Conservation (phyloP, 2,113 vertebrate species). For the Ictalurus furcatus region DNA sequence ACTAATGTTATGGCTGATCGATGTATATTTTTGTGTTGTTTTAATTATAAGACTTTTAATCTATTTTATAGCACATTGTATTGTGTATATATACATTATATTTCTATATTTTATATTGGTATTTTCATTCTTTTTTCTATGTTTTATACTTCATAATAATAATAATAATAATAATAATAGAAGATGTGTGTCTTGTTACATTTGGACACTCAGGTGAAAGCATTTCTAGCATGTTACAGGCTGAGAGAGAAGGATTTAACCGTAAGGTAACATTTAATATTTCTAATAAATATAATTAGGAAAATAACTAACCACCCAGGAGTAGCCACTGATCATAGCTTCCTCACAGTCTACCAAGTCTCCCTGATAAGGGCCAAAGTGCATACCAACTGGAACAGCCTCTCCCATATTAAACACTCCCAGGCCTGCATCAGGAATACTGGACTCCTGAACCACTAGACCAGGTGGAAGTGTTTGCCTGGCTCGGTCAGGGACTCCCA, state of each 20-base stretch:
- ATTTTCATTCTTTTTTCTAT: neutral
- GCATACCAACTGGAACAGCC: slow-evolving; percentile 6
- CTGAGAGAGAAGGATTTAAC: neutral
- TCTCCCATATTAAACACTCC: slow-evolving; percentile 20
- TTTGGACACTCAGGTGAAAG: neutral
- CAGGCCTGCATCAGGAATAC: neutral
- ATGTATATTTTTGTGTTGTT: too few species aligned
- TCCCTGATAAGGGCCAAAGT: slow-evolving; percentile 9
- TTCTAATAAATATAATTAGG: neutral
- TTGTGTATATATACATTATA: too few species aligned
- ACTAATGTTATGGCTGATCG: too few species aligned
- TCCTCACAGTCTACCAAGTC: neutral
- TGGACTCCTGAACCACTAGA: neutral
- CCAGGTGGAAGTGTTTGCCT: neutral
- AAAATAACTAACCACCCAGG: slow-evolving; percentile 8
- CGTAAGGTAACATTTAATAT: neutral
- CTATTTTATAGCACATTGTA: neutral
- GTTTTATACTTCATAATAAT: neutral
- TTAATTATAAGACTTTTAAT: too few species aligned
- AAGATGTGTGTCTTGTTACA: neutral
- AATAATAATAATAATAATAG: neutral
- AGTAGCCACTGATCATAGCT: slow-evolving; percentile 23
- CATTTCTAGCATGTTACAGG: neutral
- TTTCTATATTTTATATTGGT: too few species aligned
- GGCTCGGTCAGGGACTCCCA: neutral